Conservation (phyloP, 2,113 vertebrate genomes). For the Microtus pennsylvanicus region DNA sequence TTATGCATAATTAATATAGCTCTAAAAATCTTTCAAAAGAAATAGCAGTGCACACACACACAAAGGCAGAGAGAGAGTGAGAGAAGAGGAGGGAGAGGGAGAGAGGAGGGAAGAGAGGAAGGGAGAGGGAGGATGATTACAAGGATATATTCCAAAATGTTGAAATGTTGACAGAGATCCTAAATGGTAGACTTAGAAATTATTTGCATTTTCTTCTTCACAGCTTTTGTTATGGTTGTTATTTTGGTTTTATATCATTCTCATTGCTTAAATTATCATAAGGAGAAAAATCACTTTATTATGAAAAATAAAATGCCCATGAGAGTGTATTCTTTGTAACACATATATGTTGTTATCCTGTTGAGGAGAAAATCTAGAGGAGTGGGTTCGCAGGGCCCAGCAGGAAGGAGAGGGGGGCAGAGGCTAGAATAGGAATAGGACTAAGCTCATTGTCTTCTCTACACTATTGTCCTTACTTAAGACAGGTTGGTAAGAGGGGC, state of each 20-base stretch:
- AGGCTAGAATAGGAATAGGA: background rate
- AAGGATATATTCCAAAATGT: background rate
- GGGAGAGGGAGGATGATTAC: too few species aligned
- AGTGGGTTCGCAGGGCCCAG: background rate
- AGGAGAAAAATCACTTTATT: background rate
- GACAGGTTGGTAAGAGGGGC: background rate
- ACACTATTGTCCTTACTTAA: background rate
- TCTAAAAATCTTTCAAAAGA: background rate
- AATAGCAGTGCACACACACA: background rate
- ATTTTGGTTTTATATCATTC: background rate
- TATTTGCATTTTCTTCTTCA: slow-evolving; percentile 17
- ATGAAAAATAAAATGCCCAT: slow-evolving; percentile 16
- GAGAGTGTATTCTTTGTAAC: background rate
- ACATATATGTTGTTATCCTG: background rate
- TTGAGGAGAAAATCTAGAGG: background rate
- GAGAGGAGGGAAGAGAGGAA: too few species aligned
- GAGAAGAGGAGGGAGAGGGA: background rate
- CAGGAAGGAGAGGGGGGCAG: background rate
- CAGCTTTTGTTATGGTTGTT: background rate
- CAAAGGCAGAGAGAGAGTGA: background rate
- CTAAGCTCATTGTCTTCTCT: background rate
- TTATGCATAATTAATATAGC: background rate
- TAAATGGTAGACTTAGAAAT: background rate
- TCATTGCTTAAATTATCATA: background rate
- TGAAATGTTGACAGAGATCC: background rate